Base-by-base conservation (phyloP, 2,888 invertebrate species). In the Zygogramma bicolorata region DNA sequence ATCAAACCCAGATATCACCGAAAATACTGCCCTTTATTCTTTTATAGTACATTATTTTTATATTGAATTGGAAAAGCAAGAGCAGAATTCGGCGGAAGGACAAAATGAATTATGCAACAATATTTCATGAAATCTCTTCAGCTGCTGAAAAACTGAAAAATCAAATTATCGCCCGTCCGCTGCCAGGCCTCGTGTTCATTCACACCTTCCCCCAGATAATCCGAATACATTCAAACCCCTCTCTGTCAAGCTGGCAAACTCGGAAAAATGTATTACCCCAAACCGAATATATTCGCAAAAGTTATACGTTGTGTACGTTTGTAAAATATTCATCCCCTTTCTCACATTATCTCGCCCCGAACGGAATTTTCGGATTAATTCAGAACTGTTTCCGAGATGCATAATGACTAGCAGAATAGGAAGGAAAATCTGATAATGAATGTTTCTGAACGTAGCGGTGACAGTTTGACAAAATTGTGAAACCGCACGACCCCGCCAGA, bases 341-440 rank as follows among this genome's bases (percentile, higher is more conserved):
- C 27, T 53, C 53, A 53, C 53, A 53, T 53, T 53, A 53, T 53
- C 53, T 53, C 53, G 13, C 53, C 53, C 53, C 53, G 25, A 53
- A 53, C 25, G 27, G 53, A 53, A 53, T 53, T 53, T 53, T 53
- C 53, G 53, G 53, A 46, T 63, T 63, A 63, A 63, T 46, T 63
- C 49, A 63, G 31, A 63, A 49, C 31, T 46, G 46, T 63, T 63
- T 63, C 63, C 46, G 42, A 63, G 63, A 63, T 63, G 46, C 49
- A 63, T 46, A 63, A 49, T 63, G 63, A 42, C 62, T 62, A 62
- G 46, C 62, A 63, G 46, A 31, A 63, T 63, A 63, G 63, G 49
- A 31, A 63, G 63, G 46, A 49, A 63, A 63, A 63, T 63, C 63
- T 63, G 63, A 63, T 63, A 63, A 63, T 63, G 63, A 63, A 63